Conservation (phyloP, 1,140 invertebrate genomes). For the Gryllus bimaculatus region DNA sequence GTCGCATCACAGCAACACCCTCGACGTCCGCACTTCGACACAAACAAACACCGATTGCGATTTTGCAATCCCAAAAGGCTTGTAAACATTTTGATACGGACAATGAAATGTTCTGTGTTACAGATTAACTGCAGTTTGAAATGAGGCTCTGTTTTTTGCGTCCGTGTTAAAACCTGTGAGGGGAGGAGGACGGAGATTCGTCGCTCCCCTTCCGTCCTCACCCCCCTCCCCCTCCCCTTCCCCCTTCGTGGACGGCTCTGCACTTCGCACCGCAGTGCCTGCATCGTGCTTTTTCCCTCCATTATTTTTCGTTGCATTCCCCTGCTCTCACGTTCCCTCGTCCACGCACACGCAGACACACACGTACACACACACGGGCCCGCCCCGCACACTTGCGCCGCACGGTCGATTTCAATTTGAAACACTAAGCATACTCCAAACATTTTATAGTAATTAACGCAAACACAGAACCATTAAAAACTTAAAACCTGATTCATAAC, state of each 20-base stretch:
- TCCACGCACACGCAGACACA: too few relatives aligned
- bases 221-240: not conserved
- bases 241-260: not conserved
- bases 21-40: not conserved
- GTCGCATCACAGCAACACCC: not conserved
- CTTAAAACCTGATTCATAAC: not conserved
- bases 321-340: not conserved
- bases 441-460: conserved; percentile 5
- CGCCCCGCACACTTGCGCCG: not conserved
- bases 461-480: conserved; percentile 1
- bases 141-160: conserved; percentile 3
- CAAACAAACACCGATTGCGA: not conserved
- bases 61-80: not conserved
- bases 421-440: conserved; percentile 4
- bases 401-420: conserved; percentile 1
- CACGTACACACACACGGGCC: too few relatives aligned
- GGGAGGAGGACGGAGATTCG: not conserved
- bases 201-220: not conserved
- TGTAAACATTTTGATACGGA: conserved; percentile 5
- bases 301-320: not conserved
- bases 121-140: conserved; percentile 4
- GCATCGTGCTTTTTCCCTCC: not conserved
- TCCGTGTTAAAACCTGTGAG: not conserved
- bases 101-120: conserved; percentile 5
- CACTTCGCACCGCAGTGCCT: not conserved